phyloP scores from a whole-genome alignment of 1,140 invertebrate genomes.

The Aradophagus sp. region DNA sequence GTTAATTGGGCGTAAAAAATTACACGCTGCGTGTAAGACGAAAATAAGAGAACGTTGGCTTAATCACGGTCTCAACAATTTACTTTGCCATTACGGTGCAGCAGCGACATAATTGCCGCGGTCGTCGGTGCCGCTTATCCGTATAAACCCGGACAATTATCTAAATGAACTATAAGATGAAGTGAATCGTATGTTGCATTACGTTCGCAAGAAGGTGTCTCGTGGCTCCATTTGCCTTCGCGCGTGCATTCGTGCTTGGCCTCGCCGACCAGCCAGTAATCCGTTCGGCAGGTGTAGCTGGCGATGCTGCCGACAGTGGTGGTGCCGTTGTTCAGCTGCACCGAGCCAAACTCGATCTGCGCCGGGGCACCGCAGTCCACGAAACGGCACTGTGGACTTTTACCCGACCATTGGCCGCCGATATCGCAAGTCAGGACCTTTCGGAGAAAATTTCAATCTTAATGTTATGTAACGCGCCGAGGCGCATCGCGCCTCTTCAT shows the following conservation, averaged over 20 bases:
- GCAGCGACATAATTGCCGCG: no score
- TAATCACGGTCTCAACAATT: no score
- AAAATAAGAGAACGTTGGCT: no score
- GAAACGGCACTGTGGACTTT: slow-evolving; percentile 86
- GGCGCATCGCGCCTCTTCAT: no score
- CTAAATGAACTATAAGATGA: no score
- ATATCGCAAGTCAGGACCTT: slow-evolving; percentile 86
- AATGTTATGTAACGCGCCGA: no score
- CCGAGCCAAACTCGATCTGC: slow-evolving; percentile 83
- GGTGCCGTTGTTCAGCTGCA: slow-evolving; percentile 83
- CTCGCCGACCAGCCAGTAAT: slow-evolving; percentile 88
- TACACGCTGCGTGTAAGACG: no score
- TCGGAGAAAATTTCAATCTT: slow-evolving; percentile 56
- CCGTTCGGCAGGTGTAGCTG: slow-evolving; percentile 85
- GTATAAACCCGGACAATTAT: no score
- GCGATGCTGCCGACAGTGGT: slow-evolving; percentile 86
- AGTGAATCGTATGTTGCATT: slow-evolving; percentile 68
- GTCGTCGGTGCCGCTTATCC: no score
- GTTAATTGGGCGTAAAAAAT: no score
- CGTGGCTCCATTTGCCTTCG: slow-evolving; percentile 90
- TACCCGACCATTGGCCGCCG: slow-evolving; percentile 87
- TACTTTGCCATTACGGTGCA: slow-evolving; percentile 16
- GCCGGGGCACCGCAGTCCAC: slow-evolving; percentile 91
- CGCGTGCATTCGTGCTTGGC: slow-evolving; percentile 83
- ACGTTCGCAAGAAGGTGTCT: slow-evolving; percentile 89